phyloP scores from a whole-genome alignment of 2,888 invertebrate genomes.

The Taenaris catops region DNA sequence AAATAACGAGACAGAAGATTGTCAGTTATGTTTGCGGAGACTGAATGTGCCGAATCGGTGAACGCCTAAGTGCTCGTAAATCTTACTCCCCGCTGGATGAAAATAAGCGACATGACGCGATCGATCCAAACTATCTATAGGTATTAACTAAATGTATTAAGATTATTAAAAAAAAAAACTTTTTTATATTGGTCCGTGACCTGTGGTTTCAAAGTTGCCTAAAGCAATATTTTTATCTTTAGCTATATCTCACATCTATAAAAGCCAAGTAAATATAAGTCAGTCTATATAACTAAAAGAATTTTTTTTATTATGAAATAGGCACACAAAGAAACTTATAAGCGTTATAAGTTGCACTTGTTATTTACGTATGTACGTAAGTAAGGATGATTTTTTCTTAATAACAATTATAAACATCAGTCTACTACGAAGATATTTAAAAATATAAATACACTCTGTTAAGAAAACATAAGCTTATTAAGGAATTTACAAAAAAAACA shows the following conservation, averaged over 20 bases:
- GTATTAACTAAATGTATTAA: slow-evolving; percentile 15
- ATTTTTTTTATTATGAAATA: no score
- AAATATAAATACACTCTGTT: no score
- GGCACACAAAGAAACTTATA: no score
- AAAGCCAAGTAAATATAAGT: no score
- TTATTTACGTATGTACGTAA: no score
- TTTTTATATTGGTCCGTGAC: background rate
- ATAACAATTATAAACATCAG: no score
- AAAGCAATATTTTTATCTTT: no score
- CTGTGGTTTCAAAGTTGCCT: no score
- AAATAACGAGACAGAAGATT: slow-evolving; percentile 65
- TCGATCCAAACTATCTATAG: slow-evolving; percentile 23
- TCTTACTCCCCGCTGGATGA: slow-evolving; percentile 59
- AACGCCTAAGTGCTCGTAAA: slow-evolving; percentile 65
- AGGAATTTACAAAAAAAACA: background rate
- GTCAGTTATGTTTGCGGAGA: slow-evolving; percentile 62
- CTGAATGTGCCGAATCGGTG: slow-evolving; percentile 69
- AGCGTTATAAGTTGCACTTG: no score
- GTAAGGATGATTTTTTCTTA: no score
- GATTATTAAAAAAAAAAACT: background rate
- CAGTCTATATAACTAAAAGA: background rate
- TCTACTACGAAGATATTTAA: no score
- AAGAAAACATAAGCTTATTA: background rate
- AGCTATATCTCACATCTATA: no score
- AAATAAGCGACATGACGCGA: slow-evolving; percentile 55